Base-by-base conservation (phyloP, 2,113 vertebrate genomes). In the Anser brachyrhynchus region DNA sequence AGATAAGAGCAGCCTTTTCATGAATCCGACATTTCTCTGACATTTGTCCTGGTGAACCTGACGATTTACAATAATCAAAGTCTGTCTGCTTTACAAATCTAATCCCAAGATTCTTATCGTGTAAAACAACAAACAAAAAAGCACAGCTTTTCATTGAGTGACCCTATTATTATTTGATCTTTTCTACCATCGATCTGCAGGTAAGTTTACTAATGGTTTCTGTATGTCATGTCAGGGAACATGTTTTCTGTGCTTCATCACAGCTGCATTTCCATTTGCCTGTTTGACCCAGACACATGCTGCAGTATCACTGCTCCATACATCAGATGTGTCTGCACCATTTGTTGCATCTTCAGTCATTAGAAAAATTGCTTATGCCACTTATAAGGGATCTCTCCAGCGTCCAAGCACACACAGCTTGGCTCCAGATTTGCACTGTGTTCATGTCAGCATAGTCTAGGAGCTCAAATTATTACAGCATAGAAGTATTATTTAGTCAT, bases 281-380 rank as follows among this genome's bases (percentile, higher is more conserved):
- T 62, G 10, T 90, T 10, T 72, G 85, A 95, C 75, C 61, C 79
- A 26, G 49, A 86, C 69, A 80, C 55, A 83, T 6, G 22, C 82
- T 49, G 52, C 72, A 86, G 92, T 1, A 0, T 64, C 58, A 3
- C 75, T 57, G 10, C 25, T 74, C 88, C 49, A 6, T 1, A n/a
- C 14, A 31, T 2, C 43, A 20, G 26, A 64, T 0, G 0, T 4
- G 37, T 51, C 75, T 62, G 29, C 3, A 52, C 49, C 79, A 81
- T 61, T 92, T 83, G 62, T 12, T 79, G 19, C 74, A 37, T 28
- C 65, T 87, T 73, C 52, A 66, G 65, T 62, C 44, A 62, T 7
- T 23, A 83, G 55, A 79, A 76, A 89, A 93, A 87, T 62, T 41
- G 54, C 33, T 52, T 66, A 10, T 44, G 59, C 35, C 59, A 74